Percentiles rank a stretch among this genome's conserved stretches.
phyloP scores from a whole-genome alignment of 2,888 invertebrate species.

The Pimpla rufipes region DNA sequence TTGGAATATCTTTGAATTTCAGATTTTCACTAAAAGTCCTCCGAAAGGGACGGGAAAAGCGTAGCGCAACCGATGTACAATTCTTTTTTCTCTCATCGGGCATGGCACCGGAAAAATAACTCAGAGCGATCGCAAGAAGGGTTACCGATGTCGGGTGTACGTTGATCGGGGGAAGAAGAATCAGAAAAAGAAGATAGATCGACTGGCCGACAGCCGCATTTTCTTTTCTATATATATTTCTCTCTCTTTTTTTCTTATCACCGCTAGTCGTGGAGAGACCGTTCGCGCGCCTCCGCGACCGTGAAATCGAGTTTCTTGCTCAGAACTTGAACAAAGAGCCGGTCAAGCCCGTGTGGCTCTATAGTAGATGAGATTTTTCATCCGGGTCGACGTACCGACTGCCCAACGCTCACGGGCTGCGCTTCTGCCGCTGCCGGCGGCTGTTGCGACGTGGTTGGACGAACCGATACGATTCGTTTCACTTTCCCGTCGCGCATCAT shows the following conservation, averaged over 20 bases:
- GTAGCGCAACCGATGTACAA: slow-evolving; percentile 36
- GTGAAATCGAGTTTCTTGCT: slow-evolving; percentile 69
- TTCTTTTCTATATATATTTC: slow-evolving; percentile 48
- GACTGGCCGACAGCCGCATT: slow-evolving; percentile 29
- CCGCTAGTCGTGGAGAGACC: slow-evolving; percentile 19
- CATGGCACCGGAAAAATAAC: slow-evolving; percentile 9
- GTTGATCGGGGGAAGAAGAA: slow-evolving; percentile 39
- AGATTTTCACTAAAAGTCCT: not conserved
- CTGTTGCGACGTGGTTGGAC: slow-evolving; percentile 38
- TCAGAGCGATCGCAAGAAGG: slow-evolving; percentile 14
- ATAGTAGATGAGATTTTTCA: slow-evolving; percentile 63
- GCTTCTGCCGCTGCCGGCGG: not conserved
- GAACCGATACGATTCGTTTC: slow-evolving; percentile 62
- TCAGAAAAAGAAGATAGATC: slow-evolving; percentile 27
- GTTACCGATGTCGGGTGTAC: slow-evolving; percentile 16
- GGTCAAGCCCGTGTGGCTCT: slow-evolving; percentile 64
- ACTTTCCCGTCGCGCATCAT: slow-evolving; percentile 57
- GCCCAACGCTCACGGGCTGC: slow-evolving; percentile 38
- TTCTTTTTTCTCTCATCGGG: slow-evolving; percentile 11
- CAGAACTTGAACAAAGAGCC: slow-evolving; percentile 65
- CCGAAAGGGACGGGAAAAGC: slow-evolving; percentile 27
- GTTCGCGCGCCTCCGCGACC: slow-evolving; percentile 61
- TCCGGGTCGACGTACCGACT: slow-evolving; percentile 64
- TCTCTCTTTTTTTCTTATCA: slow-evolving; percentile 23
- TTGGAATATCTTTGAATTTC: not conserved